Evolutionary conservation across 2,888 invertebrate genomes (phyloP).

Genomic region (Didymodactylos carnosus): DNA sequence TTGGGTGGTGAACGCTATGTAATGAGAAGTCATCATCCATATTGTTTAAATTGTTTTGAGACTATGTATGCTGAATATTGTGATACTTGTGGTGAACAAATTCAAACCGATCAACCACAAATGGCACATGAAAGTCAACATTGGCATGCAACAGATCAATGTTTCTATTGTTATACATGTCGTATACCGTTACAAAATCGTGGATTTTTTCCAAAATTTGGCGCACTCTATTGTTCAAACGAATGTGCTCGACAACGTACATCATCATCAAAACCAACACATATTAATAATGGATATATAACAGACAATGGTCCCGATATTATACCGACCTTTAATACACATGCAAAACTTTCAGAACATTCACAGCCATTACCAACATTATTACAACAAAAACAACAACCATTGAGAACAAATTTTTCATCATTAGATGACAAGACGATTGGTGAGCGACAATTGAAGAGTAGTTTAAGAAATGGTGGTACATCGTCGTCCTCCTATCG

Average conservation of each 20-base stretch:
- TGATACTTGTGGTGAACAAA: slow-evolving; percentile 82
- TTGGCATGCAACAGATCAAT: slow-evolving; percentile 85
- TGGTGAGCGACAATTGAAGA: too few relatives aligned
- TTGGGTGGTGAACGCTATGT: slow-evolving; percentile 90
- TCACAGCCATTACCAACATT: neutral
- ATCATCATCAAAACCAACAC: neutral
- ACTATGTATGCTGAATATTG: slow-evolving; percentile 87
- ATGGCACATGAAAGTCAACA: slow-evolving; percentile 95
- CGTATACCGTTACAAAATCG: slow-evolving; percentile 42
- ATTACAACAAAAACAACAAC: neutral
- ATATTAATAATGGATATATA: neutral
- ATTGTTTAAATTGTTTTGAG: slow-evolving; percentile 82
- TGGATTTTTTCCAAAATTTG: slow-evolving; percentile 71
- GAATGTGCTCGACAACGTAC: slow-evolving; percentile 44
- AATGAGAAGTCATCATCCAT: slow-evolving; percentile 79
- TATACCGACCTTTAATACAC: neutral
- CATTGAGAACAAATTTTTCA: too few relatives aligned
- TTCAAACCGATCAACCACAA: slow-evolving; percentile 84
- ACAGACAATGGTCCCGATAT: neutral
- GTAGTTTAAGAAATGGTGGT: too few relatives aligned
- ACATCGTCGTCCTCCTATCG: too few relatives aligned
- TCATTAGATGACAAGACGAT: too few relatives aligned
- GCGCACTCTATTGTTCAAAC: slow-evolving; percentile 81
- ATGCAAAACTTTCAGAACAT: neutral
- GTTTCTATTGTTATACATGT: slow-evolving; percentile 84